Conservation (phyloP, 2,113 vertebrate species). For the Pteropus alecto region DNA sequence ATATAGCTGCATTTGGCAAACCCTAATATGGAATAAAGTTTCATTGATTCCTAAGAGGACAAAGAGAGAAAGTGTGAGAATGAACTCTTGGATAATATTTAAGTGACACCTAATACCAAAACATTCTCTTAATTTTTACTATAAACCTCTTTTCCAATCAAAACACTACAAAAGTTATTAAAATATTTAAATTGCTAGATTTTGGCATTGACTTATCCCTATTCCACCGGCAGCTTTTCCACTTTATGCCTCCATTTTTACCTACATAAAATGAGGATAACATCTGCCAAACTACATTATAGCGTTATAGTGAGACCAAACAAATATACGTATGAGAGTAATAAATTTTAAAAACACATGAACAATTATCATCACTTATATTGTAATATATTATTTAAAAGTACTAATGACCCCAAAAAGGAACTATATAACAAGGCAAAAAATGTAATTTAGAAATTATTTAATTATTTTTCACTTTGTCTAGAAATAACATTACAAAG, state of each 20-base stretch:
- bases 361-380: neutral
- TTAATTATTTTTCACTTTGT: neutral
- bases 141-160: conserved; percentile 47
- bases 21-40: neutral
- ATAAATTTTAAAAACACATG: neutral
- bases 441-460: neutral
- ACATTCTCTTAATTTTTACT: conserved; percentile 52
- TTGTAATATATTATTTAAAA: neutral
- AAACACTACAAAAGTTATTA: conserved; percentile 62
- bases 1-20: conserved; percentile 18
- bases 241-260: conserved; percentile 6
- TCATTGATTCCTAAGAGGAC: conserved; percentile 55
- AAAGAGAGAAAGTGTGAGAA: conserved; percentile 66
- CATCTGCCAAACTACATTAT: neutral
- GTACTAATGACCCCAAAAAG: neutral
- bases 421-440: neutral
- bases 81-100: conserved; percentile 39
- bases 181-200: conserved; percentile 54
- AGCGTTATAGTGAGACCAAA: neutral
- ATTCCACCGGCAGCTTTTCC: neutral
- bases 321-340: neutral
- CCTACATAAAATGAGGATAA: neutral
- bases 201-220: neutral
- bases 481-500: conserved; percentile 10
- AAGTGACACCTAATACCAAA: conserved; percentile 45